Conservation (phyloP, 35 echinoderm and acorn worm species). For the Antedon bifida region DNA sequence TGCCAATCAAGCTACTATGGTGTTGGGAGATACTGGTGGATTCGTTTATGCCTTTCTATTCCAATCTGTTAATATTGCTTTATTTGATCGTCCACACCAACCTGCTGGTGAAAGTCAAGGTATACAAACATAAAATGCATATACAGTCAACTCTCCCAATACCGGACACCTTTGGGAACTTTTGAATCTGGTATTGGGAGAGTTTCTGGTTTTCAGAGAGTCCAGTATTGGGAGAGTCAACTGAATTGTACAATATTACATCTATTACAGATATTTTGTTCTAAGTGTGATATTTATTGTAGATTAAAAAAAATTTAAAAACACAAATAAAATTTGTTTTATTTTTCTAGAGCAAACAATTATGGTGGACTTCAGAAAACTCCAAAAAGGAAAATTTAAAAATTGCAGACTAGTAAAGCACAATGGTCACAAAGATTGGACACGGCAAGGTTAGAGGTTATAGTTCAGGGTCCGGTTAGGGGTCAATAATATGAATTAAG, state of each 20-base stretch:
- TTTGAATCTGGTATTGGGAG: too few relatives aligned
- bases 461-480: too few relatives aligned
- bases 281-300: too few relatives aligned
- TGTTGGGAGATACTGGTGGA: conserved; percentile 82
- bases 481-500: too few relatives aligned
- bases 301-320: too few relatives aligned
- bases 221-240: too few relatives aligned
- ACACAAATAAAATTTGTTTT: neutral
- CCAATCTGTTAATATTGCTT: conserved; percentile 57
- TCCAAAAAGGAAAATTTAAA: conserved; percentile 75
- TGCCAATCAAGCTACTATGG: conserved; percentile 80
- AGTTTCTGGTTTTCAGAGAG: too few relatives aligned
- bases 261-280: too few relatives aligned
- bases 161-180: too few relatives aligned
- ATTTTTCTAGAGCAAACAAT: conserved; percentile 66
- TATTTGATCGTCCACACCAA: conserved; percentile 90
- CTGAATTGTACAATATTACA: neutral
- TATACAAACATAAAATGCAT: too few relatives aligned
- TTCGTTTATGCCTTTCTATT: conserved; percentile 84
- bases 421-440: conserved; percentile 72
- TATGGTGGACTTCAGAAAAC: conserved; percentile 77
- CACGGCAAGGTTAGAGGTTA: conserved; percentile 81
- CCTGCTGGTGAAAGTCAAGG: conserved; percentile 72
- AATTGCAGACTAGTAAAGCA: conserved; percentile 69
- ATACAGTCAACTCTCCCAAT: too few relatives aligned